phyloP scores from a whole-genome alignment of 2,113 vertebrate species.

The Trinectes maculatus region DNA sequence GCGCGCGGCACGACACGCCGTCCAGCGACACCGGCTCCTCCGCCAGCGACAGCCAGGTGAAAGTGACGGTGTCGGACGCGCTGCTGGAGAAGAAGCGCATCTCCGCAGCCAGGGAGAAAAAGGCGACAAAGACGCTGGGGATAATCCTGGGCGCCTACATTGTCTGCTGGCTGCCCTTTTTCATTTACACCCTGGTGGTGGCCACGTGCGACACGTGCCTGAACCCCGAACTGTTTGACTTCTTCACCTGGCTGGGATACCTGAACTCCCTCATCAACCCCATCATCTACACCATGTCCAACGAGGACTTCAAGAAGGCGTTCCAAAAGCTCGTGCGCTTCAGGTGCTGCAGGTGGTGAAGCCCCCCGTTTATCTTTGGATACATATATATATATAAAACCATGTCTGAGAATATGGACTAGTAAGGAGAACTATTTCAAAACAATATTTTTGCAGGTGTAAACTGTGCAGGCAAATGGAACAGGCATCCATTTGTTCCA shows the following conservation, averaged over 20 bases:
- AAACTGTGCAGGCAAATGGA: constrained; percentile 5
- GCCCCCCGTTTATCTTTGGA: not conserved
- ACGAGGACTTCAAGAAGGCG: constrained; percentile 95
- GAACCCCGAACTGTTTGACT: constrained; percentile 87
- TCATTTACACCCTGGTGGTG: constrained; percentile 92
- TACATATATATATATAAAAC: constrained; percentile 3
- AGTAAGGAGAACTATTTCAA: not conserved
- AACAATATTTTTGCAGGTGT: not conserved
- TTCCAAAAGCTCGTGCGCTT: constrained; percentile 91
- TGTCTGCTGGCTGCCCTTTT: constrained; percentile 97
- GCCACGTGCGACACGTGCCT: constrained; percentile 89
- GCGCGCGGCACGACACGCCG: constrained; percentile 84
- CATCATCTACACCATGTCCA: constrained; percentile 94
- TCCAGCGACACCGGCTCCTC: constrained; percentile 88
- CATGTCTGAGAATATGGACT: not conserved
- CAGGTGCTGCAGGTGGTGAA: constrained; percentile 77
- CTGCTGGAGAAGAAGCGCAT: constrained; percentile 96
- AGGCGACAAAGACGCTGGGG: constrained; percentile 96
- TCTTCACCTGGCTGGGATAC: constrained; percentile 97
- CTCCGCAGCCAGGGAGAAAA: constrained; percentile 94
- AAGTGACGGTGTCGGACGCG: constrained; percentile 93
- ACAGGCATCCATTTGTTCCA: not conserved
- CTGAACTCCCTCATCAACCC: constrained; percentile 97
- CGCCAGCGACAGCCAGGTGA: constrained; percentile 89
- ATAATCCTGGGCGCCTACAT: constrained; percentile 98